Evolutionary conservation across 30 jellyfish, hydroid and myxozoan genomes (phyloP), one percentile per base, ranked within the genome.

Genomic region (Morbakka virulenta): DNA sequence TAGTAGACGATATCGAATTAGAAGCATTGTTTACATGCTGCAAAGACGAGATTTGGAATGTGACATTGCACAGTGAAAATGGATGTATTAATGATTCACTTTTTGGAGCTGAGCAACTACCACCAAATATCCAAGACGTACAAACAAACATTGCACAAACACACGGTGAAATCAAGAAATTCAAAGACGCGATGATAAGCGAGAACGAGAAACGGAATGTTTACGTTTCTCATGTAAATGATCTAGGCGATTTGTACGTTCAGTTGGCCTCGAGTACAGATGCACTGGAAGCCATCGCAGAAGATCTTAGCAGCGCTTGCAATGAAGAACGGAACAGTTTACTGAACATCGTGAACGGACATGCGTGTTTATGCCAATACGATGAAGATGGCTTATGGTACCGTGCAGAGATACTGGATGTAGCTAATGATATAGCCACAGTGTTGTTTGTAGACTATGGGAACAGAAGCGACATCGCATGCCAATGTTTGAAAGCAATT

Each of bases 361-460:
- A 20, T 32, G 52, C 85, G 14, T 81, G 92, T 64, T 28, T 72
- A 2, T 81, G 76, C 6, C 32, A 71, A 69, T 82, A 61, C 35
- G 73, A 82, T 26, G 94, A 82, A 35, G 94, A 82, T 31, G 76
- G 78, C 0, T 4, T 67, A 14, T 82, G 94, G 94, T 81, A 81
- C 73, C 30, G 94, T 4, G 86, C 86, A 4, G 67, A 29, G 24
- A 72, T 70, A 0, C 23, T 69, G 21, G 21, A 75, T 0, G 32
- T 35, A 0, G 31, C 79, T 24, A 62, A 50, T 26, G 86, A 81
- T 61, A 13, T 0, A 21, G 74, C 50, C 67, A 72, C 47, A 50
- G 47, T 83, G 31, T 47, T 23, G 35, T 80, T 33, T 73, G 84
- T 86, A 62, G 97, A 88, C 50, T 88, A 62, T 69, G 97, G 93